Evolutionary conservation across 2,888 invertebrate genomes (phyloP).

Genomic region (Heteropelma amictum): DNA sequence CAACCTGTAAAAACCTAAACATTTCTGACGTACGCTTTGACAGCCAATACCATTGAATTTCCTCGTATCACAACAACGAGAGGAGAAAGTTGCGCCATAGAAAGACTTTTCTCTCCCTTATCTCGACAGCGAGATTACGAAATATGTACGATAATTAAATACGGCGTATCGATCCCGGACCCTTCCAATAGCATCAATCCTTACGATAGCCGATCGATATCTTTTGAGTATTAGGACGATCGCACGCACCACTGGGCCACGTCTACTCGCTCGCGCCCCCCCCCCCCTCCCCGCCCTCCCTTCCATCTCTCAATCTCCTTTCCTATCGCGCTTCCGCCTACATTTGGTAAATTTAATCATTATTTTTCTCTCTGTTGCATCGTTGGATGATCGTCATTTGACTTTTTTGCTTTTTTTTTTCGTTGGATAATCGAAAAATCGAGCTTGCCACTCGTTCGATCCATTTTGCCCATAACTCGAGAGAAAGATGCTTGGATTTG

Average conservation of each 20-base stretch:
- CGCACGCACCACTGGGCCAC: constrained; percentile 56
- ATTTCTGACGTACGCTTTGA: constrained; percentile 66
- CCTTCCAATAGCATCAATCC: constrained; percentile 34
- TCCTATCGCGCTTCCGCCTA: constrained; percentile 61
- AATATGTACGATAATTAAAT: background rate
- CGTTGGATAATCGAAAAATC: constrained; percentile 41
- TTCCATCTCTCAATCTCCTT: constrained; percentile 48
- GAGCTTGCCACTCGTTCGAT: too few relatives aligned
- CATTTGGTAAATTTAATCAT: constrained; percentile 52
- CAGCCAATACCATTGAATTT: constrained; percentile 60
- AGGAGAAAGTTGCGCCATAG: too few relatives aligned
- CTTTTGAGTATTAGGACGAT: constrained; percentile 46
- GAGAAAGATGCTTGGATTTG: too few relatives aligned
- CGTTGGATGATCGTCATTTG: constrained; percentile 36
- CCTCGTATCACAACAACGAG: too few relatives aligned
- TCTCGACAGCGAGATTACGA: background rate
- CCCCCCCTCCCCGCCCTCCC: constrained; percentile 55
- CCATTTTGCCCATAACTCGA: too few relatives aligned
- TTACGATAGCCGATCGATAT: constrained; percentile 46
- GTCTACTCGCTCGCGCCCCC: constrained; percentile 55
- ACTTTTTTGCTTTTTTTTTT: constrained; percentile 17
- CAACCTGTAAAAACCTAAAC: constrained; percentile 50
- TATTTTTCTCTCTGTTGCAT: constrained; percentile 32
- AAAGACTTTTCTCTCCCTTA: too few relatives aligned
- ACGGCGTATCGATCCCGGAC: constrained; percentile 7